Percentiles rank a stretch among this genome's conserved stretches.
These are phyloP conservation scores for Tanytarsus gracilentus DNA, from an alignment of 2,888 invertebrate genomes.

Conservation along the genomic window DNA sequence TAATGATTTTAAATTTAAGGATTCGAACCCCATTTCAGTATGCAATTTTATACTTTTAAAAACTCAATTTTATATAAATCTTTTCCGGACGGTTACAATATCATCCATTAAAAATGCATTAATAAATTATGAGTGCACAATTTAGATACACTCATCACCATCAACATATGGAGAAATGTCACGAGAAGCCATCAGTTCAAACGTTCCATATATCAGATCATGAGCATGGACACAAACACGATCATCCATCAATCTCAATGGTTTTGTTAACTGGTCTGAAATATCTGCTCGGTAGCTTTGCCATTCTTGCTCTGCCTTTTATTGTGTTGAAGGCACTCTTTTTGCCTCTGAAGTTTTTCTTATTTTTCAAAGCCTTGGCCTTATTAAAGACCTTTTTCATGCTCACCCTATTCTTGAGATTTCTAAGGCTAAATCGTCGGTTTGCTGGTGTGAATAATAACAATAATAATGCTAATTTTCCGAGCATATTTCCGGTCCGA, in stretches of 20 bases:
- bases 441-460: not conserved
- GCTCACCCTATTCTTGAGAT: not conserved
- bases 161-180: too few species aligned
- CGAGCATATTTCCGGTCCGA: not conserved
- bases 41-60: too few species aligned
- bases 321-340: slow-evolving; percentile 20
- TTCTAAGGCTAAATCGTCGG: slow-evolving; percentile 5
- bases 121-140: too few species aligned
- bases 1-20: not conserved
- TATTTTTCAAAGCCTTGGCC: slow-evolving; percentile 19
- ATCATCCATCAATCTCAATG: slow-evolving; percentile 4
- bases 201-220: slow-evolving; percentile 19
- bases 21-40: too few species aligned
- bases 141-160: too few species aligned
- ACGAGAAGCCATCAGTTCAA: slow-evolving; percentile 20
- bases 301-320: slow-evolving; percentile 22
- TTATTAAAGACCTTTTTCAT: slow-evolving; percentile 8
- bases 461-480: not conserved
- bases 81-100: too few species aligned
- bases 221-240: not conserved
- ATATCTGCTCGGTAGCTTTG: slow-evolving; percentile 20
- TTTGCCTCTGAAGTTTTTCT: slow-evolving; percentile 16
- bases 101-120: too few species aligned
- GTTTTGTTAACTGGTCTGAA: slow-evolving; percentile 19
- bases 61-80: too few species aligned